A percentile compares a stretch with the other conserved stretches of the same genome.
Evolutionary conservation across 2,797 vertebrate species (phyloP).

Genomic region (Gymnopithys bicolor): DNA sequence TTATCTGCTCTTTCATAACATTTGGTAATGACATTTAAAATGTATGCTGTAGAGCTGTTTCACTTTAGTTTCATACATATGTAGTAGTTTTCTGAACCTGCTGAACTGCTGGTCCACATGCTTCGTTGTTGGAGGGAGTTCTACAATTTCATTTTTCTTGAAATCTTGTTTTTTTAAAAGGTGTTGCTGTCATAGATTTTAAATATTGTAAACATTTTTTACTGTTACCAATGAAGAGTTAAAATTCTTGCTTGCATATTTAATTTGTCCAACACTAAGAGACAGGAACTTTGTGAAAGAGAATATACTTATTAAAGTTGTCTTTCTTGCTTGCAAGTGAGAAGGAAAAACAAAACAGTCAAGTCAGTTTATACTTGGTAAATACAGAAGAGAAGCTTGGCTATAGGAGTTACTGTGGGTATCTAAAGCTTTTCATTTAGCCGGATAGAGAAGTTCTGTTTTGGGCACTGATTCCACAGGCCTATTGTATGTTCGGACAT

Average conservation of each 20-base stretch:
- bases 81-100: not conserved
- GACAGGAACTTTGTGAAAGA: not conserved
- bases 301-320: not conserved
- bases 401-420: not conserved
- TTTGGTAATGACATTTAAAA: not conserved
- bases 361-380: not conserved
- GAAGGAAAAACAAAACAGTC: not conserved
- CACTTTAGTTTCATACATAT: not conserved
- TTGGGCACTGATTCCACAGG: not conserved
- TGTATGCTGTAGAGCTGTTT: not conserved
- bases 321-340: not conserved
- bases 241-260: not conserved
- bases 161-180: not conserved
- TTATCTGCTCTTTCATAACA: not conserved
- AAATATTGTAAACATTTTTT: not conserved
- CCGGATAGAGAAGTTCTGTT: not conserved
- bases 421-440: not conserved
- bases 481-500: not conserved
- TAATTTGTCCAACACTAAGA: not conserved
- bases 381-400: not conserved
- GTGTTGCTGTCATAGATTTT: not conserved
- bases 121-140: not conserved
- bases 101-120: not conserved
- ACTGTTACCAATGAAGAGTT: not conserved
- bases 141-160: not conserved